Base-by-base conservation (phyloP, 2,888 invertebrate species). In the Drosophila paramelanica region DNA sequence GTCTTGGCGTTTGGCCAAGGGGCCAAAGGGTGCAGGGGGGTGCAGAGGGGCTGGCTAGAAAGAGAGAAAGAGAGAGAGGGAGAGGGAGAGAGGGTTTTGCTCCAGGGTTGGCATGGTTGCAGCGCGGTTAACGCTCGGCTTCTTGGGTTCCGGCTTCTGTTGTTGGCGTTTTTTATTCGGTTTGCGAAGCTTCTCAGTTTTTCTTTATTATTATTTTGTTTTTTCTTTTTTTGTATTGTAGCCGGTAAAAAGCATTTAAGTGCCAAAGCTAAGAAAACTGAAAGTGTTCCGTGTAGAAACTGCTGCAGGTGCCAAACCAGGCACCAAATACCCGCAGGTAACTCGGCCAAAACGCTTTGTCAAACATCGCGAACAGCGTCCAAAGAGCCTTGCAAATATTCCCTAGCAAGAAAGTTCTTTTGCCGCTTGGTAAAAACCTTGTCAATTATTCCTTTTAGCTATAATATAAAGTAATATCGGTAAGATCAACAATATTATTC, bases 81-180 rank as follows among this genome's bases (percentile, higher is more conserved):
- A 43, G 50, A 38, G 25, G 10, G 10, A 42, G 41, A 1, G 31
- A 11, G n/a, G 33, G 36, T 4, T 13, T 36, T 36, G 31, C 31
- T 31, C 31, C 31, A 10, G 31, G 13, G 41, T 49, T 39, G 46
- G 7, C 13, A 42, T 45, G 60, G 68, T 75, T 66, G 67, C 60
- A 64, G 50, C 73, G 77, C 69, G 66, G 71, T 68, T 73, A 59
- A 55, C 59, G 49, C 51, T 3, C 49, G 58, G 67, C 41, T 60
- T 70, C 72, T 52, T 27, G 62, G 53, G 53, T 60, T 71, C 62
- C 49, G 59, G 75, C 71, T 67, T 76, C 72, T 82, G 85, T 82
- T 79, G 41, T 50, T 82, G 85, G 70, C 82, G 75, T 71, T 75
- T 75, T 58, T 46, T 46, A 57, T 53, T 55, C 41, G n/a, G 55